Conservation (phyloP, 2,888 invertebrate genomes). For the Athetis lepigone region DNA sequence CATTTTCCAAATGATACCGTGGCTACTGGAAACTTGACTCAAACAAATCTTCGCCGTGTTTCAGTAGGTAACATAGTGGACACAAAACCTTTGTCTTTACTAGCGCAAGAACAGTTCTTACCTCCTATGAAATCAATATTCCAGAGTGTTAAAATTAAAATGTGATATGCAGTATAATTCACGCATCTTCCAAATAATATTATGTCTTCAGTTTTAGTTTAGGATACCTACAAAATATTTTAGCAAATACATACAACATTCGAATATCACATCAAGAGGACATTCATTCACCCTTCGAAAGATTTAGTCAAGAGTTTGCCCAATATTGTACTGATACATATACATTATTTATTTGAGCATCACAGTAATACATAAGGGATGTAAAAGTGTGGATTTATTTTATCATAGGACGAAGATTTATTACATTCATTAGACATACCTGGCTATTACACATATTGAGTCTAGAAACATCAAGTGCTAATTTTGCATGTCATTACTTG, state of each 20-base stretch:
- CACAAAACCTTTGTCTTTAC: slow-evolving; percentile 53
- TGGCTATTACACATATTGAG: slow-evolving; percentile 44
- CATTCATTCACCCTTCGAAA: slow-evolving; percentile 27
- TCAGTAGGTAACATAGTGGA: slow-evolving; percentile 44
- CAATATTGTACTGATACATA: slow-evolving; percentile 42
- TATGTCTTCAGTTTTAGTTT: slow-evolving; percentile 40
- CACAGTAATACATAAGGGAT: slow-evolving; percentile 20
- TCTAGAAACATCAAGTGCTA: slow-evolving; percentile 29
- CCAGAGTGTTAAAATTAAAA: slow-evolving; percentile 35
- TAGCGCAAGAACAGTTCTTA: slow-evolving; percentile 43
- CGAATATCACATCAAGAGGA: slow-evolving; percentile 58
- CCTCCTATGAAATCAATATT: slow-evolving; percentile 40
- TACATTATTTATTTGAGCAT: slow-evolving; percentile 42
- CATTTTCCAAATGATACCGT: not conserved
- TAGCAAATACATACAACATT: slow-evolving; percentile 56
- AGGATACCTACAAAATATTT: slow-evolving; percentile 40
- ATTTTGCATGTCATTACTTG: slow-evolving; percentile 38
- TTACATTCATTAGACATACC: slow-evolving; percentile 28
- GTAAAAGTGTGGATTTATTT: slow-evolving; percentile 9
- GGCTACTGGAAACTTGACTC: slow-evolving; percentile 4
- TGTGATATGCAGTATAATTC: slow-evolving; percentile 52
- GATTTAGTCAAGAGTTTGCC: slow-evolving; percentile 23
- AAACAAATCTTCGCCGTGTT: slow-evolving; percentile 49
- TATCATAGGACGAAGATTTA: slow-evolving; percentile 21
- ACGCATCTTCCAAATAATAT: slow-evolving; percentile 31